These are phyloP conservation scores for Xestia rhomboidea DNA, from an alignment of 2,888 invertebrate species.

Conservation along the genomic window DNA sequence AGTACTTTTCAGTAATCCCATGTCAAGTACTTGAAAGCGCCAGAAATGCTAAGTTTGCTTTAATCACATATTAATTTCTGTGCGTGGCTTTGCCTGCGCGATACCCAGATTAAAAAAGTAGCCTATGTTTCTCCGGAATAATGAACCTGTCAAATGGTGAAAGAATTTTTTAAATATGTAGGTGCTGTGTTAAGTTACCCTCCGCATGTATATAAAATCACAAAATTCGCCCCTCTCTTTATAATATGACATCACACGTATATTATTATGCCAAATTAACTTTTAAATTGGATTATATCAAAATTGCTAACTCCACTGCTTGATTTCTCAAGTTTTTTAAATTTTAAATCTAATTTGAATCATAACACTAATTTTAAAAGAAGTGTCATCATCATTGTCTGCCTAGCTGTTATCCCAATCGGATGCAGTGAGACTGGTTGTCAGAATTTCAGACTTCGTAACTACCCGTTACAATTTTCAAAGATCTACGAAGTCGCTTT, in stretches of 20 bases:
- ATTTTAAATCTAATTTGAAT: no score
- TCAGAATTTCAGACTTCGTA: not conserved
- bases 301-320: no score
- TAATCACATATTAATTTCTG: not conserved
- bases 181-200: not conserved
- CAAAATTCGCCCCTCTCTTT: not conserved
- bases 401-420: not conserved
- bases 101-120: not conserved
- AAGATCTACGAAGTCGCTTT: not conserved
- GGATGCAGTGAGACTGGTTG: not conserved
- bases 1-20: not conserved
- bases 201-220: not conserved
- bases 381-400: not conserved
- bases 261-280: no score
- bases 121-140: not conserved
- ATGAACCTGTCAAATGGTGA: not conserved
- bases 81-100: not conserved
- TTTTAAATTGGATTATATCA: no score
- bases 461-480: not conserved
- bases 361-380: not conserved
- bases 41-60: not conserved
- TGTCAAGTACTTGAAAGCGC: not conserved
- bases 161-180: not conserved
- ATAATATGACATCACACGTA: not conserved
- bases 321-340: not conserved